Evolutionary conservation across 2,888 invertebrate species (phyloP).

Genomic region (Falcaria lacertinaria): DNA sequence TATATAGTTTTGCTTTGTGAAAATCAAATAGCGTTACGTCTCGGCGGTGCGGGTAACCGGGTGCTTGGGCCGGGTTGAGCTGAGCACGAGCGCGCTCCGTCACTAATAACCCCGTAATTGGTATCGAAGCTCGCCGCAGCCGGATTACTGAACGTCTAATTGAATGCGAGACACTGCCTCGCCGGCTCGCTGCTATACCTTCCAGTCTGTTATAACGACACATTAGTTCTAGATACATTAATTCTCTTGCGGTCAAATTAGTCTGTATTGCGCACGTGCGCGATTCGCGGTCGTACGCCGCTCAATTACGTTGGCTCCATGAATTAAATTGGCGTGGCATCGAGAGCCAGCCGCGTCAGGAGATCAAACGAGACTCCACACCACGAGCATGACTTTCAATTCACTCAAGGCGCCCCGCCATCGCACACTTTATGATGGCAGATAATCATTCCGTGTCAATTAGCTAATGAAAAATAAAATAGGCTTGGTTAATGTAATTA

Average conservation of each 20-base stretch:
- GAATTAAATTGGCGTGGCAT: slow-evolving; percentile 66
- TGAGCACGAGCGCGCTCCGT: slow-evolving; percentile 53
- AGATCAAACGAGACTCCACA: slow-evolving; percentile 63
- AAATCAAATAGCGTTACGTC: slow-evolving; percentile 32
- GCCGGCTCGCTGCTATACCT: slow-evolving; percentile 39
- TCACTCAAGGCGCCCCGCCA: slow-evolving; percentile 33
- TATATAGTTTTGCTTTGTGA: slow-evolving; percentile 16
- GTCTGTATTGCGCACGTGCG: slow-evolving; percentile 66
- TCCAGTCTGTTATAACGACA: slow-evolving; percentile 23
- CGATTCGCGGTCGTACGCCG: slow-evolving; percentile 38
- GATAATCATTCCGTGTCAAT: slow-evolving; percentile 75
- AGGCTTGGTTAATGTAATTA: slow-evolving; percentile 62
- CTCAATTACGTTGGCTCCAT: slow-evolving; percentile 63
- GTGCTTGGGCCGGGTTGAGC: slow-evolving; percentile 32
- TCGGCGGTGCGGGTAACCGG: slow-evolving; percentile 31
- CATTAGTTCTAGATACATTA: slow-evolving; percentile 43
- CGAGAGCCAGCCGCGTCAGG: slow-evolving; percentile 37
- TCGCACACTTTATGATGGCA: slow-evolving; percentile 62
- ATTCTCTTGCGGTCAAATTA: slow-evolving; percentile 72
- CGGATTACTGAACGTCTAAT: slow-evolving; percentile 79
- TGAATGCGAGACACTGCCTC: slow-evolving; percentile 73
- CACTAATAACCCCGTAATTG: slow-evolving; percentile 79
- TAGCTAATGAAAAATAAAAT: slow-evolving; percentile 79
- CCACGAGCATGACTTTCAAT: slow-evolving; percentile 50
- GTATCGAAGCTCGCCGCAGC: slow-evolving; percentile 77